phyloP scores from a whole-genome alignment of 2,113 vertebrate genomes.

The Tychaedon coryphoeus region DNA sequence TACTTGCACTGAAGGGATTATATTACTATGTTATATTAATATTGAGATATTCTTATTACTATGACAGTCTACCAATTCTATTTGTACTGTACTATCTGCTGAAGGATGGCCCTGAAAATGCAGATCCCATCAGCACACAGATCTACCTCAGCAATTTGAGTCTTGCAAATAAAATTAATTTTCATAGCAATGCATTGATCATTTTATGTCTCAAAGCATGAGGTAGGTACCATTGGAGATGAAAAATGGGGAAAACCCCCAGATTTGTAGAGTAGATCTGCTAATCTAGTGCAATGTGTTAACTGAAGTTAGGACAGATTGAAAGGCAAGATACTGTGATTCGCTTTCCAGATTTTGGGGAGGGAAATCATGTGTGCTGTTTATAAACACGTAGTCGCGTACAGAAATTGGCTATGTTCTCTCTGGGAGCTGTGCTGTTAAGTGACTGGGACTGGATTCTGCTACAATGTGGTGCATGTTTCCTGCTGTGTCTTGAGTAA shows the following conservation, averaged over 20 bases:
- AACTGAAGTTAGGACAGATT: neutral
- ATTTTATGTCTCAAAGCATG: neutral
- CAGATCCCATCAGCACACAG: neutral
- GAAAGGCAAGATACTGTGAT: neutral
- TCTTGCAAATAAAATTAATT: neutral
- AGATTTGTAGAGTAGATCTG: neutral
- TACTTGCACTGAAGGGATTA: fast-evolving
- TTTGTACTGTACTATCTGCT: neutral
- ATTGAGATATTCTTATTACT: neutral
- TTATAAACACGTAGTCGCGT: neutral
- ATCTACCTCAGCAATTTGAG: neutral
- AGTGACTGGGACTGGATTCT: neutral
- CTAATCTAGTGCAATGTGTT: neutral
- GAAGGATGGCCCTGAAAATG: neutral
- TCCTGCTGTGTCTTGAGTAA: neutral
- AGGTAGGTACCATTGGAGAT: neutral
- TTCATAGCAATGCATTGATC: neutral
- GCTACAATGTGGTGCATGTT: neutral
- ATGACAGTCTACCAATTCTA: neutral
- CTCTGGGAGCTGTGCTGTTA: neutral
- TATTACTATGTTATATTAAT: neutral
- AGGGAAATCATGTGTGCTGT: neutral
- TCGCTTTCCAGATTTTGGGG: neutral
- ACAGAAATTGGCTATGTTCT: neutral
- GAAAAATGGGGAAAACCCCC: neutral